Evolutionary conservation across 2,797 vertebrate species (phyloP), one percentile per base, ranked within the genome.

Genomic region (Silurus lanzhouensis): DNA sequence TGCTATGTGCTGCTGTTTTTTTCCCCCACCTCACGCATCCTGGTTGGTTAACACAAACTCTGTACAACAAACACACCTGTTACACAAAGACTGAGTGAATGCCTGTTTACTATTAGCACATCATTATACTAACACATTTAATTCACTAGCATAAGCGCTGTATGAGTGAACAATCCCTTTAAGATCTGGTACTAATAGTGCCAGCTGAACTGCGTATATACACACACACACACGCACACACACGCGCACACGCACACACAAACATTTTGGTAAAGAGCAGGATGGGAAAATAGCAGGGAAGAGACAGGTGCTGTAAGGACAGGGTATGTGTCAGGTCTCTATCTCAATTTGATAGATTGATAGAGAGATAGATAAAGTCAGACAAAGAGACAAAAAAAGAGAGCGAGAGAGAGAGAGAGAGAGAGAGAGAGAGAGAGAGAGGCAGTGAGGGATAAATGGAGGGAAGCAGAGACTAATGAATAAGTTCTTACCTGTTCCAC

Each of bases 401-500:
- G 7, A 82, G 88, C 90, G 93, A 93, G 93, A 94, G 52, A 91
- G 91, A 92, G 20, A 81, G 22, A 48, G 7, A 78, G 7, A 82
- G 88, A 90, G 93, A 93, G 93, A 94, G 52, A 91, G 91, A 92
- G 87, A 92, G 93, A 74, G 82, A 82, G 1, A 52, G 87, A 90
- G 93, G 92, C 93, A 95, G 44, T 91, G 91, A 92, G 31, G 66
- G n/a, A 48, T 7, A 78, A 7, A 82, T 87, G 90, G 92, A 93
- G 93, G 94, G 52, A 91, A 91, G 92, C 86, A 92, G 93, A 74
- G 82, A 82, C 55, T 87, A 87, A 89, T 80, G 27, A 71, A 86
- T 7, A 75, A 52, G 25, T 85, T 86, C 98, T 98, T 94, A 99
- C 98, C 98, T 94, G 96, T 96, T 91, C 96, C 97, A 89, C 96